Conservation (phyloP, 2,113 vertebrate species). For the Lagopus muta region DNA sequence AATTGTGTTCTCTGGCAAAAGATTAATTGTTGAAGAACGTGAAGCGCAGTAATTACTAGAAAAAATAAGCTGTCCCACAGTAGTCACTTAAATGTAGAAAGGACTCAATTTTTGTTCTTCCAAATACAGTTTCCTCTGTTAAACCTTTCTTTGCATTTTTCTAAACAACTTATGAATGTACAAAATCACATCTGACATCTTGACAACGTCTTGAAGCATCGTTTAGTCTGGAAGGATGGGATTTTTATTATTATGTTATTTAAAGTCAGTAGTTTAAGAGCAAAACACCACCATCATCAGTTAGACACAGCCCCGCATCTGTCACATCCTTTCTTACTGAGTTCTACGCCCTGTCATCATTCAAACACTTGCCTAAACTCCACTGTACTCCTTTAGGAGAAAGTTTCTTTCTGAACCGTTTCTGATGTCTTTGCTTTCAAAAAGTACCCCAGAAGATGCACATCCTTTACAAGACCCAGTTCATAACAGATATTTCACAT, state of each 20-base stretch:
- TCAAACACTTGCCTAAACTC: not conserved
- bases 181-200: not conserved
- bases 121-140: not conserved
- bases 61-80: slow-evolving; percentile 45
- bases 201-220: not conserved
- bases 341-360: not conserved
- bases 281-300: not conserved
- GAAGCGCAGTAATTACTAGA: slow-evolving; percentile 55
- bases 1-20: slow-evolving; percentile 64
- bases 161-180: not conserved
- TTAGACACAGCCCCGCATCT: not conserved
- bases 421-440: not conserved
- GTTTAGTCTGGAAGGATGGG: not conserved
- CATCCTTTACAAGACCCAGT: not conserved
- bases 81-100: slow-evolving; percentile 49
- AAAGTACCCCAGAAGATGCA: not conserved
- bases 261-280: not conserved
- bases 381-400: not conserved
- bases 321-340: not conserved
- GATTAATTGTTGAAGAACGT: slow-evolving; percentile 59
- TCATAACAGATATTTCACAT: too few species aligned
- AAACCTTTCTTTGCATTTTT: not conserved
- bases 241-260: not conserved
- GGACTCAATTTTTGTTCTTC: slow-evolving; percentile 10
- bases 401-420: not conserved